phyloP scores from a whole-genome alignment of 2,888 invertebrate genomes.

The Drosophila engyochracea region DNA sequence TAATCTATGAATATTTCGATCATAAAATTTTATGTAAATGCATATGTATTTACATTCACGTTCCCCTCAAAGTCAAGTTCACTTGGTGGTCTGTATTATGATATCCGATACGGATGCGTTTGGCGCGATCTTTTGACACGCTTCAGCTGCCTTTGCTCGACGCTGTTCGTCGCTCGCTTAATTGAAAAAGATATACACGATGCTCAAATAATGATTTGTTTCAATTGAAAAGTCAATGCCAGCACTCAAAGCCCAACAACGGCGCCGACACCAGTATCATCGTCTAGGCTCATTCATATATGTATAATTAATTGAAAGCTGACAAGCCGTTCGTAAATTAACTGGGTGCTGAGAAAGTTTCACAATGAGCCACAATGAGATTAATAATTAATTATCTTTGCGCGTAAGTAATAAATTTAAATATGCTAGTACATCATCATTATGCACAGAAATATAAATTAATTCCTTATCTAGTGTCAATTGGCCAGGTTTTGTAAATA shows the following conservation, averaged over 20 bases:
- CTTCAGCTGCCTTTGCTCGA: conserved; percentile 17
- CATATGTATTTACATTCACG: conserved; percentile 20
- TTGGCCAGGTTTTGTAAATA: not conserved
- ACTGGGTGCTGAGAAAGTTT: conserved; percentile 48
- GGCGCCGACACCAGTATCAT: conserved; percentile 34
- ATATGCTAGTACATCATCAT: not conserved
- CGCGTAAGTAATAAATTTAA: conserved; percentile 6
- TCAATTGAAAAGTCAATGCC: conserved; percentile 78
- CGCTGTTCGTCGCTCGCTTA: conserved; percentile 45
- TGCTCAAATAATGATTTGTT: conserved; percentile 79
- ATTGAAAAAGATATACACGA: conserved; percentile 67
- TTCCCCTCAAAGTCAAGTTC: conserved; percentile 33
- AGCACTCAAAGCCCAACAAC: conserved; percentile 30
- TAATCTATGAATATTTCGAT: conserved; percentile 46
- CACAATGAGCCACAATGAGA: conserved; percentile 24
- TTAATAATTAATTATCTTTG: conserved; percentile 39
- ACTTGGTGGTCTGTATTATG: conserved; percentile 1
- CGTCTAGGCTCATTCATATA: conserved; percentile 35
- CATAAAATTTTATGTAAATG: conserved; percentile 47
- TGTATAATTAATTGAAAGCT: conserved; percentile 55
- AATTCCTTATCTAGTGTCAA: not conserved
- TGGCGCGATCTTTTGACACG: conserved; percentile 73
- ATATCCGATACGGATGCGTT: conserved; percentile 57
- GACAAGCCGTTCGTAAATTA: conserved; percentile 33
- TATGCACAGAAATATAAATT: not conserved